Conservation (phyloP, 2,797 vertebrate species). For the Spinibarbus caldwelli region DNA sequence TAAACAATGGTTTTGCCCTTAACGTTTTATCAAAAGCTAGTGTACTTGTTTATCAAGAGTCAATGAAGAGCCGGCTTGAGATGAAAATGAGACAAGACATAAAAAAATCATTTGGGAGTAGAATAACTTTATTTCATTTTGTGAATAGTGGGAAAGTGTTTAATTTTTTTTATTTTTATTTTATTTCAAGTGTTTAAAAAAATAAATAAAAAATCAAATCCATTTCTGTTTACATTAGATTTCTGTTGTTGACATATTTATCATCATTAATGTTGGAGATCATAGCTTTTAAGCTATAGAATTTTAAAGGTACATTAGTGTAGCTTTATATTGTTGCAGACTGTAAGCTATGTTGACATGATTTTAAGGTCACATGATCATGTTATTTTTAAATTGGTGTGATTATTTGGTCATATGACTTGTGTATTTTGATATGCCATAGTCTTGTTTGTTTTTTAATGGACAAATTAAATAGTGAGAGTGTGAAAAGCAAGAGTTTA, state of each 20-base stretch:
- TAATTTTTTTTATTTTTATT: no score
- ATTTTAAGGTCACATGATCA: not conserved
- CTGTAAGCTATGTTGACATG: not conserved
- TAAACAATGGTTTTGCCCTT: not conserved
- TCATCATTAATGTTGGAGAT: not conserved
- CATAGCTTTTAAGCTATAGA: not conserved
- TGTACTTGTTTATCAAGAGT: not conserved
- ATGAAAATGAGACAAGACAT: not conserved
- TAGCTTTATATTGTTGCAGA: not conserved
- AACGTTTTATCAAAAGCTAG: not conserved
- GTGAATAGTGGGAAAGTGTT: no score
- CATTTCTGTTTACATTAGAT: no score
- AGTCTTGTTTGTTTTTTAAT: not conserved
- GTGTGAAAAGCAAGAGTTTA: not conserved
- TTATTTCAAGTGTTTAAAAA: no score
- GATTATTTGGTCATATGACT: not conserved
- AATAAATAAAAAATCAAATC: no score
- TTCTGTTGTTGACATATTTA: not conserved
- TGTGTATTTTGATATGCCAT: not conserved
- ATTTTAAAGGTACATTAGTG: not conserved
- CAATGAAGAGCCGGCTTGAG: not conserved
- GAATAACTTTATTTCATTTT: not conserved
- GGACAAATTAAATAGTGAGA: not conserved
- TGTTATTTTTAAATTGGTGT: not conserved
- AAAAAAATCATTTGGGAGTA: no score